Percentiles rank a stretch among this genome's conserved stretches.
These are phyloP conservation scores for Deilephila porcellus DNA, from an alignment of 2,888 invertebrate genomes.

Conservation along the genomic window DNA sequence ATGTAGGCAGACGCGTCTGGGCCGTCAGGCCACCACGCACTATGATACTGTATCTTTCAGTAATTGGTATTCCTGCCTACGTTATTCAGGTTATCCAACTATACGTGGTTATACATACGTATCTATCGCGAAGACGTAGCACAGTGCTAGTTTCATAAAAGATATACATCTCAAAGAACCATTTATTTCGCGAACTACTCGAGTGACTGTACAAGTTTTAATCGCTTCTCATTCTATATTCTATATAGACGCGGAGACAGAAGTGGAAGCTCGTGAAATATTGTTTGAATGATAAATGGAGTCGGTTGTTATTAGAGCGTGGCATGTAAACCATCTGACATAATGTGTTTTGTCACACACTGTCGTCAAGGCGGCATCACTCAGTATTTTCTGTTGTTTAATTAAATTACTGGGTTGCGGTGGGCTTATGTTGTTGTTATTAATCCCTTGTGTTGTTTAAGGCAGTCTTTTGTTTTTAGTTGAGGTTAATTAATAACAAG, in stretches of 20 bases:
- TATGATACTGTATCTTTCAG: too few relatives aligned
- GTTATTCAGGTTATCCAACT: too few relatives aligned
- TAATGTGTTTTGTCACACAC: constrained; percentile 46
- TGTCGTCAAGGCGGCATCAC: constrained; percentile 25
- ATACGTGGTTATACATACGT: too few relatives aligned
- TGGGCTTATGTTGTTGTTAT: not conserved
- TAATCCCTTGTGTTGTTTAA: too few relatives aligned
- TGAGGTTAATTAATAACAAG: not conserved
- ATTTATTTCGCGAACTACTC: constrained; percentile 7
- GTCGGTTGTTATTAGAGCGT: constrained; percentile 55
- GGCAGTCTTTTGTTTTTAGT: not conserved
- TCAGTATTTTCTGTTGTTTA: constrained; percentile 8
- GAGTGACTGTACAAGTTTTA: constrained; percentile 23
- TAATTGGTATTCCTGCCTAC: too few relatives aligned
- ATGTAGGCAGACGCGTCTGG: too few relatives aligned
- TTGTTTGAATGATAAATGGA: constrained; percentile 66
- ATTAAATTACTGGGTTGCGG: constrained; percentile 3
- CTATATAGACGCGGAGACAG: constrained; percentile 32
- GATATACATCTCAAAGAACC: not conserved
- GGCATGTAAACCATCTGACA: constrained; percentile 50
- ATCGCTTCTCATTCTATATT: constrained; percentile 24
- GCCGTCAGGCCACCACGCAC: too few relatives aligned
- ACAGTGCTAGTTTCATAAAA: too few relatives aligned
- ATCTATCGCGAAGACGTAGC: too few relatives aligned
- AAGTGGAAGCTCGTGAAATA: constrained; percentile 61